phyloP scores from a whole-genome alignment of 2,113 vertebrate genomes.

The Orientallactaga bullata region DNA sequence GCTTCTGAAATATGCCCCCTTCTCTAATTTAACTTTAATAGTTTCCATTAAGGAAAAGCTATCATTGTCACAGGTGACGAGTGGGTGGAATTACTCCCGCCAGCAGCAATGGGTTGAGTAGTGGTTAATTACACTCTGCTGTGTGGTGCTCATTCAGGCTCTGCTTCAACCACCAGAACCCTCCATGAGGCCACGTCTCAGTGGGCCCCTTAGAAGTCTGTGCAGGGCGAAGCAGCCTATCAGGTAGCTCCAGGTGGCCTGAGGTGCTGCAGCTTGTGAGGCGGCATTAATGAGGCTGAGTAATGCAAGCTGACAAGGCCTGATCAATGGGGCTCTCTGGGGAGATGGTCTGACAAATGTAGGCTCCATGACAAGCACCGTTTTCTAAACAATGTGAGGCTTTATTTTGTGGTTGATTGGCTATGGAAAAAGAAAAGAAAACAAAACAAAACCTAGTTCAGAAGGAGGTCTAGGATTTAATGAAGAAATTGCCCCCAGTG shows the following conservation, averaged over 20 bases:
- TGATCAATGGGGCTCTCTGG: conserved; percentile 62
- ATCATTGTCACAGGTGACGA: conserved; percentile 63
- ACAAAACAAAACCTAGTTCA: background rate
- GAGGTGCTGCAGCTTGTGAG: background rate
- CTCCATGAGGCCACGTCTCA: conserved; percentile 74
- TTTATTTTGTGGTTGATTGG: conserved; percentile 69
- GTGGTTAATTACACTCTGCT: conserved; percentile 57
- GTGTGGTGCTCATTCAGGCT: conserved; percentile 71
- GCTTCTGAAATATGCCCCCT: background rate
- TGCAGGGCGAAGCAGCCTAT: conserved; percentile 11
- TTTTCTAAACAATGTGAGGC: conserved; percentile 74
- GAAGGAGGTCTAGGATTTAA: conserved; percentile 21
- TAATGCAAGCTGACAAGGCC: conserved; percentile 67
- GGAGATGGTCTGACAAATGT: conserved; percentile 54
- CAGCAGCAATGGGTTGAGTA: background rate
- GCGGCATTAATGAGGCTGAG: conserved; percentile 70
- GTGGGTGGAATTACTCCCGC: conserved; percentile 52
- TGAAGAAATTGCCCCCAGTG: conserved; percentile 23
- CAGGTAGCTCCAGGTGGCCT: conserved; percentile 1
- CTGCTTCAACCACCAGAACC: conserved; percentile 29
- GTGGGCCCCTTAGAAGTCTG: conserved; percentile 39
- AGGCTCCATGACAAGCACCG: conserved; percentile 59
- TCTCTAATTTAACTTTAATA: conserved; percentile 45
- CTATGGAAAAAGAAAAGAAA: conserved; percentile 57
- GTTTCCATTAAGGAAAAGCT: conserved; percentile 51